These are phyloP conservation scores for Lepus timidus DNA, from an alignment of 2,113 vertebrate genomes.

Conservation along the genomic window DNA sequence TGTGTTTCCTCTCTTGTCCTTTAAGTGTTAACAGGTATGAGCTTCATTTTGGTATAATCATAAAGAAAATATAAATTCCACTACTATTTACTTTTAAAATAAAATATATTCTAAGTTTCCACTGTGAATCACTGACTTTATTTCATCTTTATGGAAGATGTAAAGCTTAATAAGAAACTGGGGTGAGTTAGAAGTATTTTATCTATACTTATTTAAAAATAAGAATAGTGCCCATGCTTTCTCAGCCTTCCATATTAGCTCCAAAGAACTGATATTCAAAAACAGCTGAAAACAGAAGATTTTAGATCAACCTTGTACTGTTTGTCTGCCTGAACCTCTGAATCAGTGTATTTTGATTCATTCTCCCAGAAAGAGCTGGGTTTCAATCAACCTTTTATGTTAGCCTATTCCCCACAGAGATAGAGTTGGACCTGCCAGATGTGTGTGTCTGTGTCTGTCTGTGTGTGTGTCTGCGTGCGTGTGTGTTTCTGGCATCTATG, in stretches of 20 bases:
- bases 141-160: neutral
- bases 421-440: slow-evolving; percentile 12
- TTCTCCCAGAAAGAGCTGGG: slow-evolving; percentile 49
- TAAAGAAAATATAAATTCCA: slow-evolving; percentile 51
- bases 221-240: slow-evolving; percentile 36
- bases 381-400: slow-evolving; percentile 65
- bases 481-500: slow-evolving; percentile 38
- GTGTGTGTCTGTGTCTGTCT: neutral
- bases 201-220: slow-evolving; percentile 51
- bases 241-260: slow-evolving; percentile 14
- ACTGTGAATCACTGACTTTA: slow-evolving; percentile 43
- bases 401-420: slow-evolving; percentile 4
- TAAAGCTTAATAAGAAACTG: slow-evolving; percentile 49
- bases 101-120: slow-evolving; percentile 19
- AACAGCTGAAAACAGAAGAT: slow-evolving; percentile 62
- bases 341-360: slow-evolving; percentile 47
- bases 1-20: slow-evolving; percentile 40
- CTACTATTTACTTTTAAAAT: slow-evolving; percentile 54
- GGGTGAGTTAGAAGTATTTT: slow-evolving; percentile 56
- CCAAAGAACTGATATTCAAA: slow-evolving; percentile 42
- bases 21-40: slow-evolving; percentile 22
- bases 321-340: slow-evolving; percentile 22
- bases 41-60: slow-evolving; percentile 38
- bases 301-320: slow-evolving; percentile 27
- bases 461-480: slow-evolving; percentile 27